Base-by-base conservation (phyloP, 1,140 invertebrate species). In the Probaryconus sp. region DNA sequence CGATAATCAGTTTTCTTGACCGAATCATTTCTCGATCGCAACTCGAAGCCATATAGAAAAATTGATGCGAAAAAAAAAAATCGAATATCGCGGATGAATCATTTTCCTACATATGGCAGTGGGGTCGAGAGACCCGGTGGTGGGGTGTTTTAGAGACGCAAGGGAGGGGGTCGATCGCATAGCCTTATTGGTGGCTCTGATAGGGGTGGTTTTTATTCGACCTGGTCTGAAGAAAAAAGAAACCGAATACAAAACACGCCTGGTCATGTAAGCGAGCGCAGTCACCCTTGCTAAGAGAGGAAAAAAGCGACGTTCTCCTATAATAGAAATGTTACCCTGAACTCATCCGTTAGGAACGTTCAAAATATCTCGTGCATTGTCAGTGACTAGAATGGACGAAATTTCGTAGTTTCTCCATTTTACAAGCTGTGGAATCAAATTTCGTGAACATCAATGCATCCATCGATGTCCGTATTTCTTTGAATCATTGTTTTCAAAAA, bases 171-270 rank as follows among this genome's bases (percentile, higher is more conserved):
- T 28, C 42, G 45, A 37, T 26, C 10, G 33, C 9, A 53, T 37
- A 20, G 51, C 77, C 77, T 74, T 58, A 86, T 86, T 86, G 85
- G 85, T 78, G 61, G 79, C 76, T 73, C 78, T 77, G 75, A 81
- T 69, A 85, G 82, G 83, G 85, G 82, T 85, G 83, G 85, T 86
- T 86, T 85, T 85, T 83, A 81, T 69, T 79, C 78, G 75, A 82
- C 51, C 83, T 81, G 77, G 51, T 75, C 65, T 75, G 76, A 82
- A 82, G 83, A 84, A 85, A 83, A 78, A 81, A 82, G 76, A 53
- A 79, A 55, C 63, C 76, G 69, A 61, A 40, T 64, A 79, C 81
- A 80, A 82, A 85, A 82, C 76, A 74, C 68, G 72, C 69, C 64
- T 76, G 78, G 53, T 71, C 56, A 70, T 65, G 64, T 65, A 37